A percentile compares a stretch with the other conserved stretches of the same genome.
Conservation (phyloP, 2,113 vertebrate species). For the Lamprologus callipterus region DNA sequence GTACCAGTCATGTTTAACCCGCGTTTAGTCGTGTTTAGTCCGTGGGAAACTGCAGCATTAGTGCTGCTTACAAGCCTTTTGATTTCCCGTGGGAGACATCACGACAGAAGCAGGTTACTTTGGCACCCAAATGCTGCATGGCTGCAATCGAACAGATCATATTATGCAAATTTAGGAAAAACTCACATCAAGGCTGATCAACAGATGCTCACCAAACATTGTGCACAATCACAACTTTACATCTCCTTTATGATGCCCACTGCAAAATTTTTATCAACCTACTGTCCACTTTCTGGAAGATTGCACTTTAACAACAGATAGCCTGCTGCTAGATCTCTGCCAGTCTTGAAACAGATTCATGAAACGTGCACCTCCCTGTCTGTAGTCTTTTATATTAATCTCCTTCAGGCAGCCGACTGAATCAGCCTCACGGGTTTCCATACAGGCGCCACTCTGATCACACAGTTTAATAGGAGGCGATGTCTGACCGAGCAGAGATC, state of each 20-base stretch:
- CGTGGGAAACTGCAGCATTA: conserved; percentile 64
- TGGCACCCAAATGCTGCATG: not conserved
- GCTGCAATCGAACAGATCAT: not conserved
- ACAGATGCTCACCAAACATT: not conserved
- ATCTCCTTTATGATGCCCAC: not conserved
- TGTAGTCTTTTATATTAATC: conserved; percentile 18
- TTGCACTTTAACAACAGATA: not conserved
- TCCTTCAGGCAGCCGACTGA: conserved; percentile 2
- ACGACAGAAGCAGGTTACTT: conserved; percentile 39
- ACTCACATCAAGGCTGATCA: not conserved
- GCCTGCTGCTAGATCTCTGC: not conserved
- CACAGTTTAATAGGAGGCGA: conserved; percentile 12
- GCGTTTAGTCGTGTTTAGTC: not conserved
- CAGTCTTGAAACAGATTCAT: not conserved
- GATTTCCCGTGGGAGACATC: conserved; percentile 58
- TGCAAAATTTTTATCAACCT: not conserved
- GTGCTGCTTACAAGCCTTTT: conserved; percentile 33
- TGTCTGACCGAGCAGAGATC: conserved; percentile 11
- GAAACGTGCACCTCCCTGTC: conserved; percentile 25
- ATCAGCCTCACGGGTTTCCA: conserved; percentile 3
- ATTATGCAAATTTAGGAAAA: conserved; percentile 9
- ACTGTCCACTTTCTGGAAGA: not conserved
- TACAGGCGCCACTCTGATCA: conserved; percentile 44
- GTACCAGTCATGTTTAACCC: conserved; percentile 12
- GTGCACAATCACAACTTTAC: not conserved